A percentile compares a stretch with the other conserved stretches of the same genome.
These are phyloP conservation scores for Notodromas monacha DNA, from an alignment of 2,888 invertebrate species.

Conservation along the genomic window DNA sequence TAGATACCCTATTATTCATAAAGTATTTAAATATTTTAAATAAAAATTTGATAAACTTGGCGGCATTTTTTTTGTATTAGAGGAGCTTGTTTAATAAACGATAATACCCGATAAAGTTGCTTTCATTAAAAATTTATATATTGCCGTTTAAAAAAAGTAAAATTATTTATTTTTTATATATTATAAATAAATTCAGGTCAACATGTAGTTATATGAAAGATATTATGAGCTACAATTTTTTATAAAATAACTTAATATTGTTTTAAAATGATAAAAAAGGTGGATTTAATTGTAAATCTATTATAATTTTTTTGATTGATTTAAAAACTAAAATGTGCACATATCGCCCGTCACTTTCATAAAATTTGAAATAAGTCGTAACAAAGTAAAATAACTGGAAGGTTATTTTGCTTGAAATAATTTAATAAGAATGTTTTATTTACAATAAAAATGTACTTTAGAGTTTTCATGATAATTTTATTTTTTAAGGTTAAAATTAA, in stretches of 20 bases:
- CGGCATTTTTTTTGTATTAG: conserved; percentile 4
- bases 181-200: conserved; percentile 4
- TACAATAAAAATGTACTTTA: conserved; percentile 4
- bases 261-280: conserved; percentile 4
- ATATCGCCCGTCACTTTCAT: conserved; percentile 4
- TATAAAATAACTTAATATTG: conserved; percentile 4
- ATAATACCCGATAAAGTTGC: conserved; percentile 4
- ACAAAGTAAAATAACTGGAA: conserved; percentile 4
- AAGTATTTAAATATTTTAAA: conserved; percentile 4
- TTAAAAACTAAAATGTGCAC: conserved; percentile 4
- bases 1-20: conserved; percentile 4
- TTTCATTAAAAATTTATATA: conserved; percentile 4
- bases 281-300: conserved; percentile 4
- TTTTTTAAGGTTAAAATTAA: conserved; percentile 6
- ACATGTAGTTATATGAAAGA: conserved; percentile 4
- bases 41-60: conserved; percentile 4
- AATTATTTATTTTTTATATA: conserved; percentile 4
- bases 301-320: conserved; percentile 4
- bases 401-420: conserved; percentile 4
- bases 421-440: conserved; percentile 4
- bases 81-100: conserved; percentile 4
- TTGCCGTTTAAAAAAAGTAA: conserved; percentile 4
- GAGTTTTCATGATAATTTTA: conserved; percentile 6
- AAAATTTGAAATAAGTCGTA: conserved; percentile 4
- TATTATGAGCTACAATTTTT: conserved; percentile 4